Conservation (phyloP, 2,888 invertebrate species). For the Salticus scenicus region DNA sequence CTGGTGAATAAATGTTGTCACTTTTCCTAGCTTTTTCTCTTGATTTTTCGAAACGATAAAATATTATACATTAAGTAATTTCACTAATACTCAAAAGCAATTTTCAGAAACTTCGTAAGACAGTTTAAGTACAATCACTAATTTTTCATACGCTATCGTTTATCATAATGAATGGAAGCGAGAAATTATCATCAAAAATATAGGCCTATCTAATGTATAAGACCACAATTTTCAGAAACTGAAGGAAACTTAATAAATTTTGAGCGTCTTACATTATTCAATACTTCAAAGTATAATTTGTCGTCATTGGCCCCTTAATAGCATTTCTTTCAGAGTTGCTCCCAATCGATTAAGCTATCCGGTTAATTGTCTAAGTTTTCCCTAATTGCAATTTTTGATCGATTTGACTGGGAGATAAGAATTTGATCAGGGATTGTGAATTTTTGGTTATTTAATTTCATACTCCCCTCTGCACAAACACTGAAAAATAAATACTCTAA, state of each 20-base stretch:
- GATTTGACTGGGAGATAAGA: not conserved
- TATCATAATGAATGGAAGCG: not conserved
- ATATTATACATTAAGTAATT: too few relatives aligned
- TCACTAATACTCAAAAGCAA: too few relatives aligned
- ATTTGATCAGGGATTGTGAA: constrained; percentile 15
- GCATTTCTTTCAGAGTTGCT: not conserved
- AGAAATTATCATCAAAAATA: not conserved
- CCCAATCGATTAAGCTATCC: constrained; percentile 6
- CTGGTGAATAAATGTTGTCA: too few relatives aligned
- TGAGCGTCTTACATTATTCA: constrained; percentile 11
- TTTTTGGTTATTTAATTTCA: not conserved
- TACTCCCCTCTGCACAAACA: not conserved
- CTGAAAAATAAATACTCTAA: not conserved
- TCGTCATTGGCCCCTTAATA: constrained; percentile 20
- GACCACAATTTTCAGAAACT: not conserved
- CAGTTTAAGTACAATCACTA: not conserved
- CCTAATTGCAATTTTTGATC: constrained; percentile 25
- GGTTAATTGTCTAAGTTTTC: constrained; percentile 12
- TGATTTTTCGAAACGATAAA: too few relatives aligned
- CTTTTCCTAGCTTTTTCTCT: too few relatives aligned
- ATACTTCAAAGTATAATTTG: not conserved
- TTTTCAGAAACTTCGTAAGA: not conserved
- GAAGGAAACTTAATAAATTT: not conserved
- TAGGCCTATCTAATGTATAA: not conserved
- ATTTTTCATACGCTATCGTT: not conserved